phyloP scores from a whole-genome alignment of 2,113 vertebrate genomes.

The Gavia stellata region DNA sequence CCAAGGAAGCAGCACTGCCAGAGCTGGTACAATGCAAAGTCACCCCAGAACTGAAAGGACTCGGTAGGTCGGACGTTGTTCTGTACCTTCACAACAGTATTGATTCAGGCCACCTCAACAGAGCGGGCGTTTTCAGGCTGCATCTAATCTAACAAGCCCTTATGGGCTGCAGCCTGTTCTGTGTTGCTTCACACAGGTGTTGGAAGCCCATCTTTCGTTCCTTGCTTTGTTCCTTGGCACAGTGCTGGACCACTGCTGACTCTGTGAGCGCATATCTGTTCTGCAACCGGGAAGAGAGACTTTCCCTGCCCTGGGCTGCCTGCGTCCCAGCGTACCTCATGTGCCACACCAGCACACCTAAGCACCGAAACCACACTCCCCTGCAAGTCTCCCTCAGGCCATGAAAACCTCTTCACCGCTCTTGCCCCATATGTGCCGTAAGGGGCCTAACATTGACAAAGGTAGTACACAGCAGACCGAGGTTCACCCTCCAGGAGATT shows the following conservation, averaged over 20 bases:
- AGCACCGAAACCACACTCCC: not conserved
- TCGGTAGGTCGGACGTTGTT: not conserved
- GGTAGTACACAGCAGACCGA: not conserved
- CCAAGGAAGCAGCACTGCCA: not conserved
- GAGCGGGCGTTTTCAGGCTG: not conserved
- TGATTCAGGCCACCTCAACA: not conserved
- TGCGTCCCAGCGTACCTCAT: not conserved
- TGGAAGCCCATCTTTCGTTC: not conserved
- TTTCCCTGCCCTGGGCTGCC: not conserved
- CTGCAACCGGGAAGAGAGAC: not conserved
- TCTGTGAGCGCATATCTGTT: not conserved
- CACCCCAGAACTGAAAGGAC: not conserved
- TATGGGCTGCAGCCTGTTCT: not conserved
- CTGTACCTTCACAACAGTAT: not conserved
- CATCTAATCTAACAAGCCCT: not conserved
- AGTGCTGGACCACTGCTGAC: not conserved
- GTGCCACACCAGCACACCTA: not conserved
- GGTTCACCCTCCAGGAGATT: not conserved
- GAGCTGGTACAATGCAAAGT: not conserved
- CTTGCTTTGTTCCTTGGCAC: not conserved
- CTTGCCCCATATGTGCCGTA: accelerated
- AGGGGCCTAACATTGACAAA: not conserved
- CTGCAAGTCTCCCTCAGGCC: not conserved
- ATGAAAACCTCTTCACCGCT: not conserved
- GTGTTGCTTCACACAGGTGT: not conserved